Percentiles rank a stretch among this genome's conserved stretches.
phyloP scores from a whole-genome alignment of 1,140 invertebrate genomes.

The Cheumatopsyche charites region DNA sequence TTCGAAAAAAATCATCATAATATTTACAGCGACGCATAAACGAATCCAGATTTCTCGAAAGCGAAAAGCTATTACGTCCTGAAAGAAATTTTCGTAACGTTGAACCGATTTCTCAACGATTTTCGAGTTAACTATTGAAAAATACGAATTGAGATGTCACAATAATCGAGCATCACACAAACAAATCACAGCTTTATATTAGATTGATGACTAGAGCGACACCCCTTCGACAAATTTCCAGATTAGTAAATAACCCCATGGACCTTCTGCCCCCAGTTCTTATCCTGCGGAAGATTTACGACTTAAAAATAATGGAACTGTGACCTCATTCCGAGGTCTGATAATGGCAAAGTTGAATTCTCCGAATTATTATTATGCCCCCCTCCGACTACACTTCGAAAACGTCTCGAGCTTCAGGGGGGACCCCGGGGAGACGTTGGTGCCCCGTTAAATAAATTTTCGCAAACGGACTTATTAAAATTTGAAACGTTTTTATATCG shows the following conservation, averaged over 20 bases:
- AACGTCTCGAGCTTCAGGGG: too few species aligned
- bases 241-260: conserved; percentile 3
- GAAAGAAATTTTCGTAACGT: too few species aligned
- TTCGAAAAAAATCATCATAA: background rate
- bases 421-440: too few species aligned
- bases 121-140: too few species aligned
- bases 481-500: too few species aligned
- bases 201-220: too few species aligned
- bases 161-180: too few species aligned
- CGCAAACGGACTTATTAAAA: too few species aligned
- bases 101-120: too few species aligned
- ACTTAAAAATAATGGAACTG: conserved; percentile 14
- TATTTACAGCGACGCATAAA: background rate
- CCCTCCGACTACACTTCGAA: background rate
- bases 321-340: background rate
- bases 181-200: too few species aligned
- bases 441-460: too few species aligned
- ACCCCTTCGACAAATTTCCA: background rate
- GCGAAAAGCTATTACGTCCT: background rate
- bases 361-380: background rate
- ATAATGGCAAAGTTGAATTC: conserved; percentile 19
- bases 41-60: background rate
- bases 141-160: too few species aligned
- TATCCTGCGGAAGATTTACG: conserved; percentile 1
- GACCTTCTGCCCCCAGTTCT: background rate